Evolutionary conservation across 1,140 invertebrate species (phyloP).

Genomic region (Drosophila burlai): DNA sequence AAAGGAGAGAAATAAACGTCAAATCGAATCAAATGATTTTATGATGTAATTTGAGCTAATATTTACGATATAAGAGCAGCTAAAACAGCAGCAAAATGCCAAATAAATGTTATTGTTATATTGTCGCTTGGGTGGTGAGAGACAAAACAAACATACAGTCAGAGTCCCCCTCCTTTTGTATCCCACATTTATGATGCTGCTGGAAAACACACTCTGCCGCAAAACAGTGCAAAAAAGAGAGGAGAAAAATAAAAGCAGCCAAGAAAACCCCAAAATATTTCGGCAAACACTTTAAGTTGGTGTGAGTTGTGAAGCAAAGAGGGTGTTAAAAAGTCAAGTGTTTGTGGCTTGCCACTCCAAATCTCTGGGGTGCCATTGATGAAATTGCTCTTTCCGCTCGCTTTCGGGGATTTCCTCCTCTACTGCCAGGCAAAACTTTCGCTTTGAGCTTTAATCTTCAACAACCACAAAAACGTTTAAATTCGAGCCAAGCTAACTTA

Average conservation of each 20-base stretch:
- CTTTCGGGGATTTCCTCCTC: slow-evolving; percentile 4
- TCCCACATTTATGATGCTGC: slow-evolving; percentile 76
- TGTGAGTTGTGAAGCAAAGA: slow-evolving; percentile 19
- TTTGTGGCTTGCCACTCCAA: slow-evolving; percentile 14
- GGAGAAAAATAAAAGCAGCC: slow-evolving; percentile 7
- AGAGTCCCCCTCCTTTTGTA: background rate
- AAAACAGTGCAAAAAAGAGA: slow-evolving; percentile 48
- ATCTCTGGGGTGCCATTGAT: slow-evolving; percentile 63
- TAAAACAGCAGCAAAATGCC: slow-evolving; percentile 84
- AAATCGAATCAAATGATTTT: slow-evolving; percentile 85
- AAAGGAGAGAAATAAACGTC: slow-evolving; percentile 81
- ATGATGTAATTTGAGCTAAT: slow-evolving; percentile 85
- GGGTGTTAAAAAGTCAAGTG: slow-evolving; percentile 75
- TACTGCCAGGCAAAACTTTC: slow-evolving; percentile 31
- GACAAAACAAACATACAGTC: slow-evolving; percentile 43
- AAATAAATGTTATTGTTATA: slow-evolving; percentile 85
- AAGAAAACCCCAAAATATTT: slow-evolving; percentile 39
- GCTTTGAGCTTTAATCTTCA: slow-evolving; percentile 64
- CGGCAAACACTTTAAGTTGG: slow-evolving; percentile 61
- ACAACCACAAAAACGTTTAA: slow-evolving; percentile 43
- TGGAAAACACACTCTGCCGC: slow-evolving; percentile 26
- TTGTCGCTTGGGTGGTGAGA: slow-evolving; percentile 82
- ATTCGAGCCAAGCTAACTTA: slow-evolving; percentile 46
- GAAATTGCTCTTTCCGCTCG: slow-evolving; percentile 66
- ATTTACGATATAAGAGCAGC: slow-evolving; percentile 85